These are phyloP conservation scores for Crossocerus cetratus DNA, from an alignment of 2,888 invertebrate species.

Conservation along the genomic window DNA sequence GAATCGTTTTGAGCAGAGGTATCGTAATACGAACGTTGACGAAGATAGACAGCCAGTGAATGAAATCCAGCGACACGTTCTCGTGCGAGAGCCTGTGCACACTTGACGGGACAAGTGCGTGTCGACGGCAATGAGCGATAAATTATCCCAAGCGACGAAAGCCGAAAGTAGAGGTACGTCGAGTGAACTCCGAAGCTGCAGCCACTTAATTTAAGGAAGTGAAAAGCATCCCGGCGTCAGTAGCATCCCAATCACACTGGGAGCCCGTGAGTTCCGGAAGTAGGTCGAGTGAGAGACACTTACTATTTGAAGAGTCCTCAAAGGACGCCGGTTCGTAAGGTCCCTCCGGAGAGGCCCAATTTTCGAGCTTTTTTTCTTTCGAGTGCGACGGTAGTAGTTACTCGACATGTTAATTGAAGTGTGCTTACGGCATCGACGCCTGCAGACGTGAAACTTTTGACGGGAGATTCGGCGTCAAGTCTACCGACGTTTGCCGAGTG, in stretches of 20 bases:
- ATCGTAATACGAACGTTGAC: too few species aligned
- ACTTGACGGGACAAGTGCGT: too few species aligned
- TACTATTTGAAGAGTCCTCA: slow-evolving; percentile 23
- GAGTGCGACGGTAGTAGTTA: slow-evolving; percentile 23
- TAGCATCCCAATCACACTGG: neutral
- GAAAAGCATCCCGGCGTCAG: too few species aligned
- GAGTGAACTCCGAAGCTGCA: too few species aligned
- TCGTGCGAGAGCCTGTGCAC: too few species aligned
- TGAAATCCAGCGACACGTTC: too few species aligned
- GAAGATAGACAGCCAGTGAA: too few species aligned
- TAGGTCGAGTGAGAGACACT: slow-evolving; percentile 18
- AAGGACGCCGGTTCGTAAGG: slow-evolving; percentile 38
- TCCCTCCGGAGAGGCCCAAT: neutral
- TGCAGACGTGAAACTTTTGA: slow-evolving; percentile 36
- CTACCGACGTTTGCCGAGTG: slow-evolving; percentile 22
- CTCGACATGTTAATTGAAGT: slow-evolving; percentile 8
- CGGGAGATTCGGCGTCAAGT: slow-evolving; percentile 40
- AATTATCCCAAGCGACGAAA: too few species aligned
- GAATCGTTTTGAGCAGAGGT: too few species aligned
- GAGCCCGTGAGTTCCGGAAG: slow-evolving; percentile 27
- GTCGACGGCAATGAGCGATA: too few species aligned
- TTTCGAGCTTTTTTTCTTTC: slow-evolving; percentile 11
- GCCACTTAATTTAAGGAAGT: too few species aligned
- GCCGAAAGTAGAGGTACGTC: too few species aligned
- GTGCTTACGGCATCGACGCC: slow-evolving; percentile 21